Base-by-base conservation (phyloP, 1,140 invertebrate species). In the Drosophila biarmipes region DNA sequence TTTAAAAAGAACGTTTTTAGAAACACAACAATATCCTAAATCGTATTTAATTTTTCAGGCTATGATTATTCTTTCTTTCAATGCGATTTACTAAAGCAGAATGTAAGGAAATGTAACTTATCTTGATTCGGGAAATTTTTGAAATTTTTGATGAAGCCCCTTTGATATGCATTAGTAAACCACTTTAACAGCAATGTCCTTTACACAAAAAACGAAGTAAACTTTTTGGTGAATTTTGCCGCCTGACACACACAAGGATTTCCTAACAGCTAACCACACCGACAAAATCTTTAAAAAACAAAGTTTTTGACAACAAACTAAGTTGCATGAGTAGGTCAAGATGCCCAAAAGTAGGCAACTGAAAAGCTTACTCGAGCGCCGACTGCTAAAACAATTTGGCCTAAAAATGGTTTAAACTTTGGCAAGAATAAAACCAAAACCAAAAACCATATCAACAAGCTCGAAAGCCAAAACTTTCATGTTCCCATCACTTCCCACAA, bases 271-370 rank as follows among this genome's bases (percentile, higher is more conserved):
- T 40, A 15, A 29, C 61, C 35, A 15, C 42, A 62, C 15, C 38
- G 34, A 62, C 40, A 15, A 53, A n/a, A 14, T n/a, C 2, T 21
- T 15, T 15, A 48, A 29, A 38, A 48, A 64, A 48, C 40, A 43
- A 63, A 27, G 11, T 46, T 64, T 46, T 35, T 35, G 31, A 37
- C 51, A 31, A 27, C 34, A 57, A 61, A 61, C 52, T 31, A 73
- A 35, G 38, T 71, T 49, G 46, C 34, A 24, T 40, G 42, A 75
- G 38, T 84, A 74, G 80, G 80, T 84, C 80, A 84, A 84, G 80
- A 78, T 62, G 71, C 71, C 74, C 43, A 49, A 54, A 78, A 62
- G 51, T 56, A 57, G 51, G 57, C 51, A 61, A 61, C 52, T n/a
- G 34, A 78, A 84, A 82, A 78, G 66, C 79, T 80, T 79, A 21